Evolutionary conservation across 2,888 invertebrate genomes (phyloP).

Genomic region (Pogonocherus hispidulus): DNA sequence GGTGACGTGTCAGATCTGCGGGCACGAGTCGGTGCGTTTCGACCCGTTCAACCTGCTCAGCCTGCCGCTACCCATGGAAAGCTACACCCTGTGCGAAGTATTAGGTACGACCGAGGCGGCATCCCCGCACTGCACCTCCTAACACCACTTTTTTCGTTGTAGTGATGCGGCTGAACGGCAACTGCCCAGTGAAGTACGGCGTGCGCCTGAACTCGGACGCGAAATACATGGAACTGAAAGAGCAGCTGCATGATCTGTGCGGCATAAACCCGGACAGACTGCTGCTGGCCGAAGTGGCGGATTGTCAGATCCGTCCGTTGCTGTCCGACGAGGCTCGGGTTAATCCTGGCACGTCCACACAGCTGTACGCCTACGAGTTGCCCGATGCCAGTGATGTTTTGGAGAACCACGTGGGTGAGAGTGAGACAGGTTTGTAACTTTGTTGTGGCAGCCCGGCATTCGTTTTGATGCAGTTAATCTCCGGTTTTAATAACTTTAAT

Average conservation of each 20-base stretch:
- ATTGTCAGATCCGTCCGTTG: conserved; percentile 77
- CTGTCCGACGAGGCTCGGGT: conserved; percentile 72
- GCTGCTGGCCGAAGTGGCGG: conserved; percentile 80
- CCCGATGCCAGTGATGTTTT: conserved; percentile 63
- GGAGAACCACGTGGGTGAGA: conserved; percentile 54
- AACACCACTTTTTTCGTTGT: conserved; percentile 45
- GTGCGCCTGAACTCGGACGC: conserved; percentile 87
- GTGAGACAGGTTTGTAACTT: conserved; percentile 53
- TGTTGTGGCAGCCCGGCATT: background rate
- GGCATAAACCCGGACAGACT: conserved; percentile 75
- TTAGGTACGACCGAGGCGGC: conserved; percentile 72
- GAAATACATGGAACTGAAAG: conserved; percentile 82
- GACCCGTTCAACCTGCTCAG: conserved; percentile 93
- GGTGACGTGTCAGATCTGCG: conserved; percentile 85
- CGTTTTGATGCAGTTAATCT: too few relatives aligned
- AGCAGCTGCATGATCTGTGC: conserved; percentile 77
- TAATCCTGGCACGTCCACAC: conserved; percentile 69
- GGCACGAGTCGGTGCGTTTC: conserved; percentile 87
- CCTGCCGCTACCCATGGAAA: conserved; percentile 92
- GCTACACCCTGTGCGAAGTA: conserved; percentile 82
- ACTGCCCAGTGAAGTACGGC: conserved; percentile 88
- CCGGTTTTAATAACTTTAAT: too few relatives aligned
- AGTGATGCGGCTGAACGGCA: conserved; percentile 86
- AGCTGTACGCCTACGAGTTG: conserved; percentile 80
- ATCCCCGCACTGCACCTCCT: background rate